Conservation (phyloP, 2,113 vertebrate species). For the Leucopternis melanops region DNA sequence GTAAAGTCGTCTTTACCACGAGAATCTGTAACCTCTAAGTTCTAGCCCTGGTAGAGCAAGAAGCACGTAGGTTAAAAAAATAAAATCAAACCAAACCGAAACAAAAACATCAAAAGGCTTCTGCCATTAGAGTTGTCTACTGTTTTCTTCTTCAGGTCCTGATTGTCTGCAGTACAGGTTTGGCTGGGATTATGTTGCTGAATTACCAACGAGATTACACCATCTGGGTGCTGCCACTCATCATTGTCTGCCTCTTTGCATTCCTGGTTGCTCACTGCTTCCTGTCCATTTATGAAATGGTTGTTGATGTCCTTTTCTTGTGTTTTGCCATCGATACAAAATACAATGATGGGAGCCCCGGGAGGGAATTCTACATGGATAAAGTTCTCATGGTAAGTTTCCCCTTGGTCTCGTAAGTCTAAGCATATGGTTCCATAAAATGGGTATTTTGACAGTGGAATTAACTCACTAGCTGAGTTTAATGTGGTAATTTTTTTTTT, state of each 20-base stretch:
- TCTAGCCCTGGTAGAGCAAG: background rate
- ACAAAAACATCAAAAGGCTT: background rate
- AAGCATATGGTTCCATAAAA: background rate
- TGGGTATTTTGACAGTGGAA: background rate
- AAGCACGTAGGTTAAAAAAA: background rate
- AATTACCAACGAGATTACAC: slow-evolving; percentile 94
- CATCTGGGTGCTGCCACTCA: slow-evolving; percentile 92
- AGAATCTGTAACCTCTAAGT: background rate
- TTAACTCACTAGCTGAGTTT: background rate
- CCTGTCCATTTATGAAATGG: slow-evolving; percentile 97
- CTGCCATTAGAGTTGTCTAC: background rate
- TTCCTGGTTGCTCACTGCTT: slow-evolving; percentile 98
- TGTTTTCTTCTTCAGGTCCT: slow-evolving; percentile 77
- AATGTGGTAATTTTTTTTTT: background rate
- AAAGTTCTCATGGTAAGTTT: slow-evolving; percentile 94
- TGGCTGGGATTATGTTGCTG: slow-evolving; percentile 90
- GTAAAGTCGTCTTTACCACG: background rate
- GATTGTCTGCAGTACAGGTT: slow-evolving; percentile 89
- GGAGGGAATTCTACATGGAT: slow-evolving; percentile 98
- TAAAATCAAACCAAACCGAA: background rate
- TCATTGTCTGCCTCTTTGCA: slow-evolving; percentile 95
- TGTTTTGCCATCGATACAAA: slow-evolving; percentile 98
- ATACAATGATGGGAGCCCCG: slow-evolving; percentile 94
- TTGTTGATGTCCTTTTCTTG: slow-evolving; percentile 97
- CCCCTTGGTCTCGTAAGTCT: background rate